Evolutionary conservation across 2,888 invertebrate genomes (phyloP), one percentile per base, ranked within the genome.

Genomic region (Hydropsyche betteni): DNA sequence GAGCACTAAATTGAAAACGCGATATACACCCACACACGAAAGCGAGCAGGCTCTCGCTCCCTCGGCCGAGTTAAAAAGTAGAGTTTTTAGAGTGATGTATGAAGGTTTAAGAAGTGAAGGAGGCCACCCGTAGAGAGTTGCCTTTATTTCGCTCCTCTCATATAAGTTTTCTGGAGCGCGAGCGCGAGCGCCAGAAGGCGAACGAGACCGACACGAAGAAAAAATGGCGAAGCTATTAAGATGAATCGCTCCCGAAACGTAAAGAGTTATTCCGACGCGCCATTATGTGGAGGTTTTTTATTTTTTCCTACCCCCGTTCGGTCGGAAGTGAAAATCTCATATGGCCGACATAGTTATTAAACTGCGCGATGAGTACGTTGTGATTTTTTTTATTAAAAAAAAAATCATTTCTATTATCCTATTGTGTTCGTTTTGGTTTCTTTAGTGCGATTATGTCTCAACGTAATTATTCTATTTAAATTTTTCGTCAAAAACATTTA

Each of bases 201-300:
- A 36, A 64, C 34, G 34, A 33, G 10, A 24, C 24, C 24, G 24
- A 24, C n/a, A 64, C 5, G 34, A 64, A n/a, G 34, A 61, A 61
- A 61, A 61, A 33, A 61, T 61, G 24, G 64, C 64, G 64, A 64
- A 64, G 64, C 64, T 64, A 64, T 64, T 64, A 64, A 64, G 64
- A 64, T 64, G 64, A 64, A 64, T 64, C 64, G 34, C 64, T 64
- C 64, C 34, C 16, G 55, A 14, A 55, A n/a, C 64, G 12, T 33
- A 34, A 36, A 64, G 34, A 24, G 64, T 36, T 16, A 10, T 16
- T 36, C 33, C n/a, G n/a, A 64, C 24, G 12, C 33, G 12, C 33
- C 12, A 34, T 36, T 64, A 34, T n/a, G 64, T 34, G 36, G 34
- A 36, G 64, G 36, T 33, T 36, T 64, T 64, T 36, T 64, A 12